A percentile compares a stretch with the other conserved stretches of the same genome.
Evolutionary conservation across 2,888 invertebrate genomes (phyloP).

Genomic region (Meta bourneti): DNA sequence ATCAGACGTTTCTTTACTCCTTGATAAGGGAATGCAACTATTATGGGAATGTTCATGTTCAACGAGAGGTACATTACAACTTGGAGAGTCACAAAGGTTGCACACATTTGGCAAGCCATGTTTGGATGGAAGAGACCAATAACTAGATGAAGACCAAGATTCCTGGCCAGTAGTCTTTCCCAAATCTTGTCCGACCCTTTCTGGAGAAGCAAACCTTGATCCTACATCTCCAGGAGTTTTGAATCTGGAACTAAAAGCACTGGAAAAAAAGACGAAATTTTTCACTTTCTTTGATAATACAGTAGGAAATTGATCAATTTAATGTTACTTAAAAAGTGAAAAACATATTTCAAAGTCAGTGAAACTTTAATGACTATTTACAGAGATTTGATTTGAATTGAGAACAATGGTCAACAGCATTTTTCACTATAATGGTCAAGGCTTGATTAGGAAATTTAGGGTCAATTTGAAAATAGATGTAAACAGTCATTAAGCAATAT

Average conservation of each 20-base stretch:
- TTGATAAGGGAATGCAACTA: constrained; percentile 37
- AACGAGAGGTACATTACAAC: constrained; percentile 42
- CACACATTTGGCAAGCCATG: constrained; percentile 38
- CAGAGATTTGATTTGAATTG: no score
- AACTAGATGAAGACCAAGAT: constrained; percentile 68
- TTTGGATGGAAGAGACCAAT: constrained; percentile 58
- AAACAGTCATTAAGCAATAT: no score
- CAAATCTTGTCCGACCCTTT: background rate
- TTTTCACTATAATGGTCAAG: no score
- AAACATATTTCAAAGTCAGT: no score
- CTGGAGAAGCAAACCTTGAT: background rate
- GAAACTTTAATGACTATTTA: no score
- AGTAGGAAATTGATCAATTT: no score
- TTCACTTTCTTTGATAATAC: background rate
- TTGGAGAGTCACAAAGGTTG: constrained; percentile 31
- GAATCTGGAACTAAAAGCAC: constrained; percentile 17
- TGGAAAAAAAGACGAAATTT: constrained; percentile 12
- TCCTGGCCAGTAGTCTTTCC: background rate
- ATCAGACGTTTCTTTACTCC: background rate
- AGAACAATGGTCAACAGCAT: no score
- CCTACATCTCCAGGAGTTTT: background rate
- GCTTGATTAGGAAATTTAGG: no score
- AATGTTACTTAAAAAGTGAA: no score
- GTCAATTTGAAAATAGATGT: no score
- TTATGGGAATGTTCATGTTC: constrained; percentile 26